These are phyloP conservation scores for Caenorhabditis sp. DNA, from an alignment of 2,888 invertebrate genomes.

Conservation along the genomic window DNA sequence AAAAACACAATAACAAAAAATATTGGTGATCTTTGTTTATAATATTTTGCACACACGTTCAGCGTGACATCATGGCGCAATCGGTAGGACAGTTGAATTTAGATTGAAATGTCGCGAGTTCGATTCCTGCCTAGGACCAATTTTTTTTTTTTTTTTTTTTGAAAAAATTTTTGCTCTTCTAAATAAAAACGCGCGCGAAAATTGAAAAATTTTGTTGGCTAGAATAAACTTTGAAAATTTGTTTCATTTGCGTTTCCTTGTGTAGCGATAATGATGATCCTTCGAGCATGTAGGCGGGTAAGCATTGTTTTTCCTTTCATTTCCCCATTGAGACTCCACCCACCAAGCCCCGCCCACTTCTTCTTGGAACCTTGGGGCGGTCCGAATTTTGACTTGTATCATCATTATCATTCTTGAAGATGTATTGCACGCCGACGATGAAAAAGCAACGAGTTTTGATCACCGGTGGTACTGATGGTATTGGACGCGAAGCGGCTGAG, in stretches of 20 bases:
- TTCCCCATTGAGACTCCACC: background rate
- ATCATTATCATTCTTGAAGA: background rate
- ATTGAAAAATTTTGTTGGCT: too few species aligned
- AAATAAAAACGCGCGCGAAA: too few species aligned
- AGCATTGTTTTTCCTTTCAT: background rate
- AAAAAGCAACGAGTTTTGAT: conserved; percentile 12
- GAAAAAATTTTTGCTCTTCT: too few species aligned
- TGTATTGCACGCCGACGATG: background rate
- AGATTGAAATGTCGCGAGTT: too few species aligned
- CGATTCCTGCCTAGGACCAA: too few species aligned
- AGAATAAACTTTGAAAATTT: too few species aligned
- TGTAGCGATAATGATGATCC: background rate
- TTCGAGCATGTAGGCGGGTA: background rate
- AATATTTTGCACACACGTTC: too few species aligned
- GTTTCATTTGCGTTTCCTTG: background rate
- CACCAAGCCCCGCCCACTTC: background rate
- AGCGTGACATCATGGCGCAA: too few species aligned
- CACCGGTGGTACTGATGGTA: conserved; percentile 39
- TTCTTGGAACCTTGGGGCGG: background rate
- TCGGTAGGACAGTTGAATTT: too few species aligned
- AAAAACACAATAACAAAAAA: too few species aligned
- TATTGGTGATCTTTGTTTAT: too few species aligned
- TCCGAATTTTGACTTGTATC: background rate
- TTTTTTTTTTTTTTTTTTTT: too few species aligned
- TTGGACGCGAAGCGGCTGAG: conserved; percentile 25